phyloP scores from a whole-genome alignment of 2,888 invertebrate genomes.

The Cephonodes hylas region DNA sequence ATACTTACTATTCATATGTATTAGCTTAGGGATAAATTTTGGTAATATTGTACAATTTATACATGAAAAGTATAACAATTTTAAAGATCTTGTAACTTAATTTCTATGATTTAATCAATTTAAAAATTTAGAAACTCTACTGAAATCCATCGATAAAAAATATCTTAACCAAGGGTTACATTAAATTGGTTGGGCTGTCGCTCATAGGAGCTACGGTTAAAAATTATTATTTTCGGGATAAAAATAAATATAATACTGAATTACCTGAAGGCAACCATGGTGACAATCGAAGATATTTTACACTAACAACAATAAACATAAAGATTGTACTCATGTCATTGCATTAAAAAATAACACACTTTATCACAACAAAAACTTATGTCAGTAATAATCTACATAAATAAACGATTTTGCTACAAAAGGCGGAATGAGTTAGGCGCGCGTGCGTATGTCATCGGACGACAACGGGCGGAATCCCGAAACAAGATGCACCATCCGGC shows the following conservation, averaged over 20 bases:
- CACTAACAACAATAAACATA: constrained; percentile 22
- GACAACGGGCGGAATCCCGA: constrained; percentile 27
- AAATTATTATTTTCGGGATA: too few relatives aligned
- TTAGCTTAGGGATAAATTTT: too few relatives aligned
- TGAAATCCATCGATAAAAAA: too few relatives aligned
- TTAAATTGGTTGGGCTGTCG: too few relatives aligned
- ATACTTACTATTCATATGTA: too few relatives aligned
- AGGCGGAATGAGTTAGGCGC: not conserved
- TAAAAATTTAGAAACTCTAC: too few relatives aligned
- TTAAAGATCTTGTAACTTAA: too few relatives aligned
- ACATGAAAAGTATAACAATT: too few relatives aligned
- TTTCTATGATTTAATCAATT: too few relatives aligned
- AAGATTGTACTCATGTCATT: not conserved
- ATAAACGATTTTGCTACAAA: not conserved
- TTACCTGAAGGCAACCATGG: constrained; percentile 44
- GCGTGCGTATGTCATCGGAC: constrained; percentile 3
- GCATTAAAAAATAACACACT: not conserved
- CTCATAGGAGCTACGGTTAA: too few relatives aligned
- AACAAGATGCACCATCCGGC: constrained; percentile 41
- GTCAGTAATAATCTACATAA: not conserved
- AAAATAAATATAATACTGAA: not conserved
- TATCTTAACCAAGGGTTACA: too few relatives aligned
- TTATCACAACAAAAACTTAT: not conserved
- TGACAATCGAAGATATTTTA: constrained; percentile 29
- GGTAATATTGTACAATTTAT: too few relatives aligned